phyloP scores from a whole-genome alignment of 2,888 invertebrate genomes.

The Morpho achilles region DNA sequence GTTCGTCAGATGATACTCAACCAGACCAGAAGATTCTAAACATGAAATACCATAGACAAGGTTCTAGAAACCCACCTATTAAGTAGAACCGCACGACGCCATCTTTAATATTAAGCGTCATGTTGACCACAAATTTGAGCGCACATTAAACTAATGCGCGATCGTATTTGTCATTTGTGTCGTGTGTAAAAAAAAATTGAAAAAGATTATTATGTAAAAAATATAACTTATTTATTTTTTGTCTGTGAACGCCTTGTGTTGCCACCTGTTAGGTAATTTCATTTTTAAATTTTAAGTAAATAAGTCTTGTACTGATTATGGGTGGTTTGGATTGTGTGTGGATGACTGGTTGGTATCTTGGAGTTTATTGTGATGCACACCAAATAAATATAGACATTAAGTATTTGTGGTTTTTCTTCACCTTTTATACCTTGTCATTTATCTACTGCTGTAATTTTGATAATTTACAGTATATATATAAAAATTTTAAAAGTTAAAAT shows the following conservation, averaged over 20 bases:
- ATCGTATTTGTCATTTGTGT: constrained; percentile 25
- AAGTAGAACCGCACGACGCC: constrained; percentile 20
- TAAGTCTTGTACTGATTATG: constrained; percentile 26
- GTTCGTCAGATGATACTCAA: constrained; percentile 79
- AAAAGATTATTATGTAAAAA: constrained; percentile 42
- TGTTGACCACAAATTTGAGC: constrained; percentile 22
- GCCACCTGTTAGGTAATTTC: constrained; percentile 21
- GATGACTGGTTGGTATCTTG: constrained; percentile 32
- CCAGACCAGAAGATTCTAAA: constrained; percentile 64
- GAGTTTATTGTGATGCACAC: constrained; percentile 56
- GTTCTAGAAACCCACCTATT: constrained; percentile 12
- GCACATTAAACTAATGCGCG: constrained; percentile 23
- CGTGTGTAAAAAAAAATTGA: constrained; percentile 45
- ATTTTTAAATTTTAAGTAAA: constrained; percentile 27
- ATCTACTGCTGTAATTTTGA: too few species aligned
- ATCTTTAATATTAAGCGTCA: constrained; percentile 17
- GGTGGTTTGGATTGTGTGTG: constrained; percentile 26
- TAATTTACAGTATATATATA: too few species aligned
- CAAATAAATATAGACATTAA: constrained; percentile 61
- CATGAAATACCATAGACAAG: constrained; percentile 12
- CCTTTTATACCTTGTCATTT: neutral
- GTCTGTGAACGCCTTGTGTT: constrained; percentile 21
- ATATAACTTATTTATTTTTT: constrained; percentile 46
- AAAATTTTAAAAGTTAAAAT: too few species aligned
- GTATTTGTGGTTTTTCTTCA: constrained; percentile 27